These are phyloP conservation scores for Adela reaumurella DNA, from an alignment of 2,888 invertebrate species.

Conservation along the genomic window DNA sequence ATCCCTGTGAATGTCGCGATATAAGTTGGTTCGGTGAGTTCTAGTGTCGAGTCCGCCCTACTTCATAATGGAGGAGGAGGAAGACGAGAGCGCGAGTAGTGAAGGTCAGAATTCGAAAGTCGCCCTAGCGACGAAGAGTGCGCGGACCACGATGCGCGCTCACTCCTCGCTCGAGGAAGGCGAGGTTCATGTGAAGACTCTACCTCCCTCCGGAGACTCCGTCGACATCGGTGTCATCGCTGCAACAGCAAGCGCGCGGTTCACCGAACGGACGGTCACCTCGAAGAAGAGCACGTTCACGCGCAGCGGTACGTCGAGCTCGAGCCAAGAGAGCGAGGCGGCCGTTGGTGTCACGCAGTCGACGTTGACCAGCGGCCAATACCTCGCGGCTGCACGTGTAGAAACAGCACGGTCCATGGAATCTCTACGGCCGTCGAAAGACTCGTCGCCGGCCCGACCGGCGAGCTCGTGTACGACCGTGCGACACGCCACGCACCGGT, in stretches of 20 bases:
- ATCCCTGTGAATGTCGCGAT: constrained; percentile 4
- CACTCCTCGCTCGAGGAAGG: constrained; percentile 41
- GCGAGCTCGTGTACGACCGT: constrained; percentile 41
- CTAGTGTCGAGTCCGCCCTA: background rate
- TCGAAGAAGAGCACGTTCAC: constrained; percentile 52
- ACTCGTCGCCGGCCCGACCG: constrained; percentile 49
- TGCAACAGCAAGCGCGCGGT: constrained; percentile 25
- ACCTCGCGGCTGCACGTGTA: constrained; percentile 50
- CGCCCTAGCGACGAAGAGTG: constrained; percentile 30
- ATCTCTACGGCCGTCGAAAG: constrained; percentile 59
- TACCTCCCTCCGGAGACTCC: constrained; percentile 56
- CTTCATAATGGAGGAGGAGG: constrained; percentile 40
- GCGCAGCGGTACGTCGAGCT: constrained; percentile 62
- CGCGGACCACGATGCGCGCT: no score
- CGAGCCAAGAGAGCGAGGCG: constrained; percentile 67
- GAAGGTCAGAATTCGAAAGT: constrained; percentile 21
- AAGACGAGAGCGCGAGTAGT: constrained; percentile 34
- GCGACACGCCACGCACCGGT: constrained; percentile 43
- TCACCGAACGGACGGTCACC: constrained; percentile 47
- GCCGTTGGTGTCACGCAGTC: constrained; percentile 27
- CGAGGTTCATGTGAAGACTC: constrained; percentile 37
- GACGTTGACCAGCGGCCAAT: constrained; percentile 47
- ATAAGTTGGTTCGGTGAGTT: background rate
- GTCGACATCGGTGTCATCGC: constrained; percentile 39
- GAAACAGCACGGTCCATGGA: constrained; percentile 70